Conservation (phyloP, 1,140 invertebrate species). For the Drosophila teissieri region DNA sequence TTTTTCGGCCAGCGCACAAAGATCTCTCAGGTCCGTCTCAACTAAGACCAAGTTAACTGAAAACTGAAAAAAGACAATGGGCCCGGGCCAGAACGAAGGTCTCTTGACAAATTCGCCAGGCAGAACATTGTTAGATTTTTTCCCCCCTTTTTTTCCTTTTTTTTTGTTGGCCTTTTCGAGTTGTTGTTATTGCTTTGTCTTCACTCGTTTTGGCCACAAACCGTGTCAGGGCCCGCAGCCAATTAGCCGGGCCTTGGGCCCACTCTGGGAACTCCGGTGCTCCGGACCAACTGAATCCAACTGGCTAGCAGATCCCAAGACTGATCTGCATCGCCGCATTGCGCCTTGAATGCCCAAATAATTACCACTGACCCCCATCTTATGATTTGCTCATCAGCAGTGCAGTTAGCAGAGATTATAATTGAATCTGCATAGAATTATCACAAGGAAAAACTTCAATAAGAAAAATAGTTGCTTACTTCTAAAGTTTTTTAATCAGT, state of each 20-base stretch:
- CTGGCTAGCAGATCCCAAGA: neutral
- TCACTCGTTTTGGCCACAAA: slow-evolving; percentile 10
- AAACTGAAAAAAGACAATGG: neutral
- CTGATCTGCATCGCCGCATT: slow-evolving; percentile 3
- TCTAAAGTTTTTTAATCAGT: neutral
- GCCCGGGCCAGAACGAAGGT: slow-evolving; percentile 37
- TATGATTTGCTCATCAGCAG: no score
- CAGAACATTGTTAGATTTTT: slow-evolving; percentile 14
- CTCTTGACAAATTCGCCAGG: slow-evolving; percentile 45
- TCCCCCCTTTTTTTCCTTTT: neutral
- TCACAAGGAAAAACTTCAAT: neutral
- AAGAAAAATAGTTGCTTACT: neutral
- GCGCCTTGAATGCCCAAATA: slow-evolving; percentile 27
- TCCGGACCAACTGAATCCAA: slow-evolving; percentile 10
- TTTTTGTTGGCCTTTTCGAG: neutral
- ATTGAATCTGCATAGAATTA: neutral
- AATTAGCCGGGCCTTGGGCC: slow-evolving; percentile 47
- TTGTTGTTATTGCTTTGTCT: neutral
- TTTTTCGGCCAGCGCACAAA: slow-evolving; percentile 32
- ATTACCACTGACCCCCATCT: slow-evolving; percentile 23
- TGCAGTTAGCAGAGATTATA: neutral
- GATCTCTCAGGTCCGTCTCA: neutral
- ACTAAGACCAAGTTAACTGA: neutral
- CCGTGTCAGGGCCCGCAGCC: slow-evolving; percentile 41
- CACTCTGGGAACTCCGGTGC: slow-evolving; percentile 38